Base-by-base conservation (phyloP, 1,140 invertebrate species). In the Brachionus rubens region DNA sequence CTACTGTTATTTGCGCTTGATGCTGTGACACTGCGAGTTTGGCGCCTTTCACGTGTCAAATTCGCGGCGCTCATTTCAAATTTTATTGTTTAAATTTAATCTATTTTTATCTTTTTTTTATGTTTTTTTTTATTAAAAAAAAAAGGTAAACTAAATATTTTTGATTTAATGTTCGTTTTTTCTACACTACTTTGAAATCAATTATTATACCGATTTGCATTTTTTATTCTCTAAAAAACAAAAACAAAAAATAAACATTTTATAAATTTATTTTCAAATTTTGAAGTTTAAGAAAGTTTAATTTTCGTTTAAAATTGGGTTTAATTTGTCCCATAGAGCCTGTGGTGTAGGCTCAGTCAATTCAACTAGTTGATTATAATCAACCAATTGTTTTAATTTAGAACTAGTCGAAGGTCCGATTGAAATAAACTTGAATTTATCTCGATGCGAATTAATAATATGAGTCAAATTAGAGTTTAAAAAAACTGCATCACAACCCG, bases 151-250 rank as follows among this genome's bases (percentile, higher is more conserved):
- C 5, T 19, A 41, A 65, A 43, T 3, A 41, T 19, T 9, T 65
- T 65, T 65, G 21, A 24, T 24, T 24, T 5, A 3, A 36, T 5
- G 9, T 3, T 36, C 3, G 9, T 65, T 24, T 65, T 36, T 65
- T 36, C 43, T 65, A 43, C 3, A 65, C 7, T 40, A 24, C 19
- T 65, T 65, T 65, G 3, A 65, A 65, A 65, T 65, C 59, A 46
- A 65, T 65, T 65, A 41, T 65, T 65, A 65, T 43, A 65, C 59
- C 59, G 59, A 65, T 43, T 43, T 43, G 26, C 59, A 65, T 65
- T 65, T 65, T 65, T 24, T 16, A 26, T 56, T 33, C 14, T 30
- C 30, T n/a, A n/a, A n/a, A n/a, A n/a, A n/a, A n/a, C n/a, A n/a
- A n/a, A n/a, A n/a, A n/a, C n/a, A n/a, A n/a, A n/a, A n/a, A n/a